Conservation (phyloP, 2,113 vertebrate species). For the Hippopotamus amphibius region DNA sequence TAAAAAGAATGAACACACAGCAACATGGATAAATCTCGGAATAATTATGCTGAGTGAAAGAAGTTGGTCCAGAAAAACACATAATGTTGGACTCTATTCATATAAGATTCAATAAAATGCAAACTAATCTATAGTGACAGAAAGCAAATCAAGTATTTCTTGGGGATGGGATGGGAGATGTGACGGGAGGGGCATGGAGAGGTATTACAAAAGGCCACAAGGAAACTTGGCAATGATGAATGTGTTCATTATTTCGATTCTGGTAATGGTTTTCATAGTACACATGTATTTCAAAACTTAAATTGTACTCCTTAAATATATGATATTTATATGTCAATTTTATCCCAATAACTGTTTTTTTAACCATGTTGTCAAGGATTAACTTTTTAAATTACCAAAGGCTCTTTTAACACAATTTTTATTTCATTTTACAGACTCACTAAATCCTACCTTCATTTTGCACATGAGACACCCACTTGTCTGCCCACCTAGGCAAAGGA, state of each 20-base stretch:
- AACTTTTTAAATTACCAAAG: neutral
- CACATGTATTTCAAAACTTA: neutral
- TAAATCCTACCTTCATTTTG: neutral
- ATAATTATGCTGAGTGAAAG: neutral
- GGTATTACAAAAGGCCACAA: neutral
- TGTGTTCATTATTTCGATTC: slow-evolving; percentile 18
- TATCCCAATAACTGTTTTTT: neutral
- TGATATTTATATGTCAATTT: neutral
- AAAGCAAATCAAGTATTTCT: neutral
- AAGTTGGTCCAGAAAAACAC: neutral
- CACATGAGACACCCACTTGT: neutral
- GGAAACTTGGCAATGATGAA: neutral
- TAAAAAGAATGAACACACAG: neutral
- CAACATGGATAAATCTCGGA: neutral
- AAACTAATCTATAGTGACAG: neutral
- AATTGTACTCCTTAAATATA: neutral
- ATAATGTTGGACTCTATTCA: neutral
- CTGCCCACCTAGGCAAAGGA: neutral
- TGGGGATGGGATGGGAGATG: neutral
- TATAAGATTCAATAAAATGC: neutral
- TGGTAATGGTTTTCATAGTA: too few relatives aligned
- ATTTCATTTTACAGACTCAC: neutral
- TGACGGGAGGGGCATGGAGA: neutral
- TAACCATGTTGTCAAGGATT: neutral
- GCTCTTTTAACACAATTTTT: neutral